phyloP scores from a whole-genome alignment of 1,140 invertebrate species.

The Eupristina koningsbergeri region DNA sequence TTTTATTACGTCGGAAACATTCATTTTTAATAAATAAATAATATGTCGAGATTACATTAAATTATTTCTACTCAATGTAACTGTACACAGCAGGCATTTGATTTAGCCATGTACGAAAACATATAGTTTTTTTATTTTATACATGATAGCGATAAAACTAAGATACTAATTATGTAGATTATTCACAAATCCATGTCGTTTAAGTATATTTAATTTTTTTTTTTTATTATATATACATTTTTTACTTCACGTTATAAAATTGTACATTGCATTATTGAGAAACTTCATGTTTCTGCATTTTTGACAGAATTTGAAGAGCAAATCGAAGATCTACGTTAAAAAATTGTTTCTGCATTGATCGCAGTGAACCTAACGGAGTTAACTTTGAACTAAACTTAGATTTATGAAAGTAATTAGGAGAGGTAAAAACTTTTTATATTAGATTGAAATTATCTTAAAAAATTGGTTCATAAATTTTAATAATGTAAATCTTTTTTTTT shows the following conservation, averaged over 20 bases:
- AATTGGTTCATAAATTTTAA: too few relatives aligned
- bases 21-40: constrained; percentile 50
- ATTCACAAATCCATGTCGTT: neutral
- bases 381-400: too few relatives aligned
- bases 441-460: too few relatives aligned
- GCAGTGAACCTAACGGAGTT: too few relatives aligned
- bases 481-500: too few relatives aligned
- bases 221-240: neutral
- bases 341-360: too few relatives aligned
- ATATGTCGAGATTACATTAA: neutral
- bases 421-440: too few relatives aligned
- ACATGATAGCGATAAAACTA: neutral
- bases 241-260: constrained; percentile 19
- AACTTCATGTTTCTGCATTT: too few relatives aligned
- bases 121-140: constrained; percentile 3
- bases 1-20: constrained; percentile 50
- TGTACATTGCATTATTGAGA: constrained; percentile 26
- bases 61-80: constrained; percentile 9
- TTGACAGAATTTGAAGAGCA: too few relatives aligned
- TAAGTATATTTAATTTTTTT: neutral
- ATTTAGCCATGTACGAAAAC: constrained; percentile 22
- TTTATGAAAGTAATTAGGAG: too few relatives aligned
- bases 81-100: neutral
- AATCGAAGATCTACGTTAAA: too few relatives aligned
- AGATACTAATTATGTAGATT: neutral